Conservation (phyloP, 2,888 invertebrate species). For the Thumatha senex region DNA sequence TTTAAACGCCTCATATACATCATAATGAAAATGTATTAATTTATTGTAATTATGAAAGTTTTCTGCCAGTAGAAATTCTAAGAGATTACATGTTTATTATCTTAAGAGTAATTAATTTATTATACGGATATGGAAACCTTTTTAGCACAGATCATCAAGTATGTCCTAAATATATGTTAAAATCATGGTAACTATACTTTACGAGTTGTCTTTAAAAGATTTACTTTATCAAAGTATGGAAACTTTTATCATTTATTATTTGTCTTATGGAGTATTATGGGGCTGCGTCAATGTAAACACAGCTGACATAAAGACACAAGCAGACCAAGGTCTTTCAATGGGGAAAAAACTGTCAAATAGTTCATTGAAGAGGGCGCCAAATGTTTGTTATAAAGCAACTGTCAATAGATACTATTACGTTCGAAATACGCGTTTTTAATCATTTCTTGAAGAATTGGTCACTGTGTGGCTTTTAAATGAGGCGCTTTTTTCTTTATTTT, state of each 20-base stretch:
- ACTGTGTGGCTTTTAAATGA: too few relatives aligned
- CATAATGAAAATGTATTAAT: slow-evolving; percentile 17
- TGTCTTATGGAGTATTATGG: slow-evolving; percentile 1
- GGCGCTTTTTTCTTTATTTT: too few relatives aligned
- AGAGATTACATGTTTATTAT: slow-evolving; percentile 55
- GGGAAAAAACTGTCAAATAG: too few relatives aligned
- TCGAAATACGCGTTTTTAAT: too few relatives aligned
- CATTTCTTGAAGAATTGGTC: too few relatives aligned
- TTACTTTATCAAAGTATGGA: background rate
- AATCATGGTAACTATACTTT: slow-evolving; percentile 32
- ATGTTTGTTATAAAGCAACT: too few relatives aligned
- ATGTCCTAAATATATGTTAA: slow-evolving; percentile 18
- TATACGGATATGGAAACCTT: slow-evolving; percentile 36
- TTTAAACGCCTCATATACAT: background rate
- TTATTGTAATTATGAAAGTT: slow-evolving; percentile 14
- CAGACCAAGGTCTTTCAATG: too few relatives aligned
- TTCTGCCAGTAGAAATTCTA: slow-evolving; percentile 66
- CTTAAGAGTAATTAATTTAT: slow-evolving; percentile 27
- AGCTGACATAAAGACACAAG: too few relatives aligned
- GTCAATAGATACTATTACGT: too few relatives aligned
- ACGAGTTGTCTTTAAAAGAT: slow-evolving; percentile 19
- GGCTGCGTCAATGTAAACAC: background rate
- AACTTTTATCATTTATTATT: slow-evolving; percentile 4
- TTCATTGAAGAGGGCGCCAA: too few relatives aligned
- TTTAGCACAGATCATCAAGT: slow-evolving; percentile 16